Evolutionary conservation across 2,113 vertebrate species (phyloP).

Genomic region (Marmota flaviventris): DNA sequence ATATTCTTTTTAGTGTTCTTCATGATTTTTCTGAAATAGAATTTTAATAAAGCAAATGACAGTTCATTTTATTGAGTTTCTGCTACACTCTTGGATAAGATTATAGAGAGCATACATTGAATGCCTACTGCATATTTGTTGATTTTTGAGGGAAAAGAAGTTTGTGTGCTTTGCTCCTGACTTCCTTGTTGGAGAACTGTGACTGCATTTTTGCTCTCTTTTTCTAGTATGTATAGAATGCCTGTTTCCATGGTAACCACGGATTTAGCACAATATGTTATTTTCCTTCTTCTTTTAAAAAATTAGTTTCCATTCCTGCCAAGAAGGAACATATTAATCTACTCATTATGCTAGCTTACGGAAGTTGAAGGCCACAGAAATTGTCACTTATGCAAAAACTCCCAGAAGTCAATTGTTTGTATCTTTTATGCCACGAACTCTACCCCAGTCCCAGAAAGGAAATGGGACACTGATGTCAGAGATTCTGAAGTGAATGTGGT

Average conservation of each 20-base stretch:
- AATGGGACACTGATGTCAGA: background rate
- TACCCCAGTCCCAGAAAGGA: slow-evolving; percentile 17
- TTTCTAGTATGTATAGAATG: slow-evolving; percentile 53
- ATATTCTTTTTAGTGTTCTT: background rate
- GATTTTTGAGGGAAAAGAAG: background rate
- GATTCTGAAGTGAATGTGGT: background rate
- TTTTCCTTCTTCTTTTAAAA: slow-evolving; percentile 62
- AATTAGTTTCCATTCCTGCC: slow-evolving; percentile 66
- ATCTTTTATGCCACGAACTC: slow-evolving; percentile 50
- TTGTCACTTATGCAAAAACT: slow-evolving; percentile 49
- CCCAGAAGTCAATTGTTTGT: slow-evolving; percentile 41
- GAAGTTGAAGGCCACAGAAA: slow-evolving; percentile 62
- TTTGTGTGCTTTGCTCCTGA: background rate
- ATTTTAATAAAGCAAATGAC: background rate
- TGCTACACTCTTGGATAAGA: background rate
- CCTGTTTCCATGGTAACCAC: slow-evolving; percentile 72
- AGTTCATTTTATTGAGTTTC: slow-evolving; percentile 47
- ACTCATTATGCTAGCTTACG: slow-evolving; percentile 57
- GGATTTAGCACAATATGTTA: slow-evolving; percentile 73
- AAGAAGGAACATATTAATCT: slow-evolving; percentile 74
- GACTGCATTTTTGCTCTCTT: slow-evolving; percentile 25
- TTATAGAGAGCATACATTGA: background rate
- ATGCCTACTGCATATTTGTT: background rate
- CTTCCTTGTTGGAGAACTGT: slow-evolving; percentile 28
- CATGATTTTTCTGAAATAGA: slow-evolving; percentile 15